Evolutionary conservation across 2,113 vertebrate genomes (phyloP), one percentile per base, ranked within the genome.

Genomic region (Rana temporaria): DNA sequence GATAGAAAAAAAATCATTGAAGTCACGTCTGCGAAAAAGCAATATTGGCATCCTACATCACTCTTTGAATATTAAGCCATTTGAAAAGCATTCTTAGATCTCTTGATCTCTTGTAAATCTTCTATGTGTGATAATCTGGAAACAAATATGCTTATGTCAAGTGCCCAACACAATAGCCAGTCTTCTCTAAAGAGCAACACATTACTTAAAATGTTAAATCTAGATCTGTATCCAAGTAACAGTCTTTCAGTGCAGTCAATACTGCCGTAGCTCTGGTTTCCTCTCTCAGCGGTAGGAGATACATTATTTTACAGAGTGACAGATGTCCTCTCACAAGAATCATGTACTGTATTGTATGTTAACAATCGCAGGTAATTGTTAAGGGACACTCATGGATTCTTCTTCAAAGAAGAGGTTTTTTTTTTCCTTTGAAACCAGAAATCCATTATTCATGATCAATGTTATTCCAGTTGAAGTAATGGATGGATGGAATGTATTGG

Each of bases 401-500:
- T 80, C 56, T 62, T 69, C 65, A 67, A 60, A 60, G 67, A 22
- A 60, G 64, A 8, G 9, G 15, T 20, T 80, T 60, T 74, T 70
- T 55, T 7, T 62, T 48, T 71, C 48, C 42, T 48, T 48, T 48
- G 42, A 48, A 48, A 75, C 56, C 32, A 60, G 56, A 75, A 60
- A 42, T 82, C 71, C 63, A 76, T 67, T 76, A 76, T 68, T 82
- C 70, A 82, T 82, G 81, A 82, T 82, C 81, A 82, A 82, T 82
- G 81, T 82, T 82, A 82, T 68, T 82, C 30, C 71, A 53, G 60
- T 68, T 34, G 72, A 59, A 20, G 53, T 38, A 68, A 82, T 82
- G 71, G 65, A 82, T 82, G 63, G 65, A 82, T 76, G 81, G 64
- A 76, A 76, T 82, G 81, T 20, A 59, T 82, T 82, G 70, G 62